phyloP scores from a whole-genome alignment of 2,113 vertebrate species.

The Pachycephala philippinensis region DNA sequence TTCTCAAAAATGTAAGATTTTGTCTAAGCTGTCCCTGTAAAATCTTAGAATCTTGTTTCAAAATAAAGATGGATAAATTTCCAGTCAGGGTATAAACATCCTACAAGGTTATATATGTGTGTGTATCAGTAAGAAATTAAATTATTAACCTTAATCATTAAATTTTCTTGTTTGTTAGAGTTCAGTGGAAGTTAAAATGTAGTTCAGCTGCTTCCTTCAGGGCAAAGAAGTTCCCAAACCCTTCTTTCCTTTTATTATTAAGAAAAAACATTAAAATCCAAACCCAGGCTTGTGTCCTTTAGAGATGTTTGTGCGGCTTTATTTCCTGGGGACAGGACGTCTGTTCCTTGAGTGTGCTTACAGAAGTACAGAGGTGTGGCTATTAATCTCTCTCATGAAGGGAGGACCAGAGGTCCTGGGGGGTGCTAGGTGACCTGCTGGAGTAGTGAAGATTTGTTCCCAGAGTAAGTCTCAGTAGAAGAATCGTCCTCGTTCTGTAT shows the following conservation, averaged over 20 bases:
- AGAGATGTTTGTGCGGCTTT: neutral
- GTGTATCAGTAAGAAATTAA: neutral
- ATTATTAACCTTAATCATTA: neutral
- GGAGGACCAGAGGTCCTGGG: neutral
- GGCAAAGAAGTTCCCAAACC: neutral
- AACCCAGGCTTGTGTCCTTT: neutral
- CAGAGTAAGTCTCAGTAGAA: neutral
- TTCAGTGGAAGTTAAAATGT: neutral
- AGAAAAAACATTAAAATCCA: neutral
- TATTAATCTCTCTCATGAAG: neutral
- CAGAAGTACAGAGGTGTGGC: neutral
- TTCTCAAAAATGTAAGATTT: neutral
- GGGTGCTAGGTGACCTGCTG: neutral
- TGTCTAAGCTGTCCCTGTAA: neutral
- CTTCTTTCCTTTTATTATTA: neutral
- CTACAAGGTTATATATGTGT: neutral
- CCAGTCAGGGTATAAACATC: neutral
- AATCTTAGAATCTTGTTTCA: neutral
- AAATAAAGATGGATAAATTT: neutral
- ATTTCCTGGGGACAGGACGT: neutral
- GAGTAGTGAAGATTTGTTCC: neutral
- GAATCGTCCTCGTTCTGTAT: accelerated
- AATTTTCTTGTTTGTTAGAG: neutral
- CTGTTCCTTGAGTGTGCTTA: neutral
- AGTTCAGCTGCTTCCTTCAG: neutral